These are phyloP conservation scores for Catalaphyllia jardinei DNA, from an alignment of 64 coral and sea anemone genomes.

Conservation along the genomic window DNA sequence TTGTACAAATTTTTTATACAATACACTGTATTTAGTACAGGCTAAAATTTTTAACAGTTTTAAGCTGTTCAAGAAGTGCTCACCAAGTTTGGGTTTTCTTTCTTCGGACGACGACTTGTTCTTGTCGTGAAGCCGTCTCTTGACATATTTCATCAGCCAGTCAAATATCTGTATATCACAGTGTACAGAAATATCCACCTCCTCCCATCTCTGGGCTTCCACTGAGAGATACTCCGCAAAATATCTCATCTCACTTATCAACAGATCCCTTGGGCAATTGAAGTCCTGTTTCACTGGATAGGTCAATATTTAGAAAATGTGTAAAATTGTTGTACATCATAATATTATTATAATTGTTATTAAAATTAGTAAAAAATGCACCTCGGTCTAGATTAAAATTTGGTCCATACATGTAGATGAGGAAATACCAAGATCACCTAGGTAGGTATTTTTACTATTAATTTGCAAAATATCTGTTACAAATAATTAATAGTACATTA, in stretches of 20 bases:
- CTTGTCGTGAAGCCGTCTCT: slow-evolving; percentile 64
- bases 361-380: background rate
- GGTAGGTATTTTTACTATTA: too few species aligned
- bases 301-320: background rate
- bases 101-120: slow-evolving; percentile 55
- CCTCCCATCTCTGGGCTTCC: slow-evolving; percentile 95
- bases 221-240: slow-evolving; percentile 97
- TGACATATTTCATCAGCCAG: slow-evolving; percentile 98
- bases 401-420: too few species aligned
- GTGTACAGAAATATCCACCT: slow-evolving; percentile 97
- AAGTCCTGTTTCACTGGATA: slow-evolving; percentile 95
- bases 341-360: background rate
- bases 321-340: background rate
- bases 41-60: too few species aligned
- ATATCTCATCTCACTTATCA: slow-evolving; percentile 93
- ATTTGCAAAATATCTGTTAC: too few species aligned
- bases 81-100: slow-evolving; percentile 77
- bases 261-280: slow-evolving; percentile 86
- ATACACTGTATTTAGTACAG: too few species aligned
- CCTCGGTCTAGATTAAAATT: too few species aligned
- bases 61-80: too few species aligned
- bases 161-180: slow-evolving; percentile 99
- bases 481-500: too few species aligned
- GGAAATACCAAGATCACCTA: too few species aligned
- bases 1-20: too few species aligned